Evolutionary conservation across 1,140 invertebrate species (phyloP), one percentile per base, ranked within the genome.

Genomic region (Drosophila prosaltans): DNA sequence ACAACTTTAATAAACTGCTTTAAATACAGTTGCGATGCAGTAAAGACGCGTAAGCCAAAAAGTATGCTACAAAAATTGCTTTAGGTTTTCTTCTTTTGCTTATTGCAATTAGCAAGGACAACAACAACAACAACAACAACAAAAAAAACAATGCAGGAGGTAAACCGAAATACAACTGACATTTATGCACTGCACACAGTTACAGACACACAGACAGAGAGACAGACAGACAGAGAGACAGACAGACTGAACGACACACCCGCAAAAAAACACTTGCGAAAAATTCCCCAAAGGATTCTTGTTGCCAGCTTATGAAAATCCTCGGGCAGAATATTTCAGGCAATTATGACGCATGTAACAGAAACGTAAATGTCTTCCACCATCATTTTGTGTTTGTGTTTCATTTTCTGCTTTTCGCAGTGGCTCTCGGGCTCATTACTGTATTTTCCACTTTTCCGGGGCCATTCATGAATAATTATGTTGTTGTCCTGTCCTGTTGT

Each of bases 401-500:
- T 59, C 57, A 59, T 59, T 59, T 59, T 59, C 7, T 48, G 45
- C 21, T 48, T n/a, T 7, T 48, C 45, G 21, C 45, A 26, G 57
- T 9, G 11, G 16, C 57, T 32, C 57, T 32, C 57, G 10, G 57
- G 57, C 57, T 59, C 57, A 59, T 59, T 59, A 39, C 57, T 39
- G 57, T 51, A 51, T 51, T 51, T 51, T 51, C 45, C 45, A 51
- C 45, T 51, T 51, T 26, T 51, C 45, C 45, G 45, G 45, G 45
- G 45, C 45, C 57, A 59, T 59, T 59, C 57, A 59, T 59, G 57
- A 59, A 59, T 59, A 59, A 59, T 59, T 59, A 59, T 59, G 57
- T 59, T 59, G 57, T 59, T 59, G 57, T 59, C 57, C 57, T 59
- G 57, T 59, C 57, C 57, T 59, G 57, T 59, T 59, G 57, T 40